Conservation (phyloP, 2,888 invertebrate species). For the Salpingus planirostris region DNA sequence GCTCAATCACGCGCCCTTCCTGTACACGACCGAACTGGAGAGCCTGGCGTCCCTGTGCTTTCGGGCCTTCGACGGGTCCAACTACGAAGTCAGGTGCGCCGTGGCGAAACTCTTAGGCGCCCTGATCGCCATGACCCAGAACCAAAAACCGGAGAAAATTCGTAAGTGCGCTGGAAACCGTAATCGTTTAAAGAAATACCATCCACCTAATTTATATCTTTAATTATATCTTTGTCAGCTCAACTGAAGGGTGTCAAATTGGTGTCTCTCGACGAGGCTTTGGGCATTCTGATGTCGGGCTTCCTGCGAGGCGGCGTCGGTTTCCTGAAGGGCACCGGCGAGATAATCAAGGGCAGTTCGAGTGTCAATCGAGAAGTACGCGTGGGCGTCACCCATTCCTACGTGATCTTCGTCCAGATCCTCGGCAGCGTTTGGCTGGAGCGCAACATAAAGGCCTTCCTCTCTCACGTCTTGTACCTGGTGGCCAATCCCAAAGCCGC, state of each 20-base stretch:
- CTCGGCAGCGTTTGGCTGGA: conserved; percentile 95
- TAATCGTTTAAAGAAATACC: conserved; percentile 4
- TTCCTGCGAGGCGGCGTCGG: conserved; percentile 91
- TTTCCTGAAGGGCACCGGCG: conserved; percentile 86
- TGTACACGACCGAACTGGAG: conserved; percentile 85
- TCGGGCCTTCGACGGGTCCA: conserved; percentile 84
- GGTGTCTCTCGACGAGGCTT: conserved; percentile 81
- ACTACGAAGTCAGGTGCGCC: conserved; percentile 85
- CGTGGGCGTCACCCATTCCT: conserved; percentile 95
- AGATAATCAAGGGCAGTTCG: conserved; percentile 92
- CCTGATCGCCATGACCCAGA: conserved; percentile 76
- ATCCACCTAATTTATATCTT: neutral
- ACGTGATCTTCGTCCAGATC: conserved; percentile 89
- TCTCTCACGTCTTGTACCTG: conserved; percentile 85
- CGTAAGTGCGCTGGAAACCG: conserved; percentile 33
- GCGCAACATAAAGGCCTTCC: conserved; percentile 73
- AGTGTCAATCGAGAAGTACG: conserved; percentile 92
- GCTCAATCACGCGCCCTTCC: conserved; percentile 75
- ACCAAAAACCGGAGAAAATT: conserved; percentile 47
- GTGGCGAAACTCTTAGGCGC: conserved; percentile 88
- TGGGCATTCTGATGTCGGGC: conserved; percentile 85
- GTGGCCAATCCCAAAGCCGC: conserved; percentile 94
- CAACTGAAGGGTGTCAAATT: conserved; percentile 52
- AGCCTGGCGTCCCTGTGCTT: conserved; percentile 86
- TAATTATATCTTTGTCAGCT: too few relatives aligned